Evolutionary conservation across 1,140 invertebrate genomes (phyloP), one percentile per base, ranked within the genome.

Genomic region (Streblospio benedicti): DNA sequence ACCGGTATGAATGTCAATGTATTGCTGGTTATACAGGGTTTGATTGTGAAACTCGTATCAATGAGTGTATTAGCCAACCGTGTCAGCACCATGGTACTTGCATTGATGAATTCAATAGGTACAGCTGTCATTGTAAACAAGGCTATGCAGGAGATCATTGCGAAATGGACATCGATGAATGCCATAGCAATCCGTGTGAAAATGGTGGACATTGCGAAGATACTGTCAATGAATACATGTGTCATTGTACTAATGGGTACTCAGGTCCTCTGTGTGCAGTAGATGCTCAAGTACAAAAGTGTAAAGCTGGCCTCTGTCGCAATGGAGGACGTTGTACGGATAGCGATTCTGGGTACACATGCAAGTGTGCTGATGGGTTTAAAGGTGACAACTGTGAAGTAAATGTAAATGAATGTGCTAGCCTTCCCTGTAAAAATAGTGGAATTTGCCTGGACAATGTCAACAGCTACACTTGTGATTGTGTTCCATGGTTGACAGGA

Each of bases 61-160:
- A 97, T 74, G 93, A 96, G 73, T 97, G 93, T 77, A 86, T 88
- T 65, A 90, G 87, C 44, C 87, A 90, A 74, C 93, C 92, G 0
- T 97, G 93, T 74, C 81, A 88, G 52, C 93, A 96, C 72, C 89
- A 90, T 0, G 55, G 55, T 1, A 90, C 89, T 2, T 97, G 93
- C 72, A 84, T 89, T 45, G 91, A 96, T 62, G 43, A 61, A 31
- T 58, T 69, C n/a, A 66, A 72, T 43, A 63, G 64, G 59, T 77
- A 72, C 62, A 57, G 45, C 33, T 75, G 73, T 65, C 59, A 65
- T 49, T 75, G 73, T 60, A 57, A 85, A 2, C 70, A 83, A 1
- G 89, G 83, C 72, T 84, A 84, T 18, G 67, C 66, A 2, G 73
- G 73, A 23, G 65, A 60, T n/a, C 71, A 72, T 61, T 75, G 73